Percentiles rank a stretch among this genome's conserved stretches.
phyloP scores from a whole-genome alignment of 2,113 vertebrate species.

The Chelonoidis abingdonii region DNA sequence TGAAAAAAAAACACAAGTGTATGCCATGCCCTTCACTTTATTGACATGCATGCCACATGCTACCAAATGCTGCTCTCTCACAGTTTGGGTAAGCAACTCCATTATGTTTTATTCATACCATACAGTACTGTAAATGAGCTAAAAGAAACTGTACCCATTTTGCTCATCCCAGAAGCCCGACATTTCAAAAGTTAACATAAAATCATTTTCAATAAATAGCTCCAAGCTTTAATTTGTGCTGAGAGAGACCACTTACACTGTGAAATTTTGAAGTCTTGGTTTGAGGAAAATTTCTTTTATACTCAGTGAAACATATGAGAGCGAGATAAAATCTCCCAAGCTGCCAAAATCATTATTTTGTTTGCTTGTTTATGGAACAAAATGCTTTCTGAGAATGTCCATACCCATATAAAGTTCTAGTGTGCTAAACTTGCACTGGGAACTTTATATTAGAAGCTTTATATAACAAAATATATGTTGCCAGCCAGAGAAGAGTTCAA shows the following conservation, averaged over 20 bases:
- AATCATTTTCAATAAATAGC: constrained; percentile 14
- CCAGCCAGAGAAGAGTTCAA: neutral
- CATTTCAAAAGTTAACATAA: constrained; percentile 9
- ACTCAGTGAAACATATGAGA: neutral
- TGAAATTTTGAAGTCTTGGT: neutral
- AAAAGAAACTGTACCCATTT: neutral
- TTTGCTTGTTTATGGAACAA: neutral
- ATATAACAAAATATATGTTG: neutral
- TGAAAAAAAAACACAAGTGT: constrained; percentile 20
- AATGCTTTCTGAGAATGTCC: neutral
- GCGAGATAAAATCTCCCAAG: neutral
- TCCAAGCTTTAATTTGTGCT: neutral
- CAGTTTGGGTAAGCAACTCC: constrained; percentile 22
- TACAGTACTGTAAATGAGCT: constrained; percentile 11
- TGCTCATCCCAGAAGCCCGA: neutral
- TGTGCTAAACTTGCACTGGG: neutral
- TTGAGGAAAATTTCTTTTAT: neutral
- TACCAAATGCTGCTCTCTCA: neutral
- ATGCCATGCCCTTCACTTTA: constrained; percentile 12
- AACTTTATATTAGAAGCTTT: neutral
- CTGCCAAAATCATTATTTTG: neutral
- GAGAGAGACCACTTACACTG: neutral
- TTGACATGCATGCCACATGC: neutral
- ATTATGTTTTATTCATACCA: neutral
- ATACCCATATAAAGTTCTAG: rapidly evolving